These are phyloP conservation scores for Hypsibius dujardini DNA, from an alignment of 1,140 invertebrate genomes.

Conservation along the genomic window DNA sequence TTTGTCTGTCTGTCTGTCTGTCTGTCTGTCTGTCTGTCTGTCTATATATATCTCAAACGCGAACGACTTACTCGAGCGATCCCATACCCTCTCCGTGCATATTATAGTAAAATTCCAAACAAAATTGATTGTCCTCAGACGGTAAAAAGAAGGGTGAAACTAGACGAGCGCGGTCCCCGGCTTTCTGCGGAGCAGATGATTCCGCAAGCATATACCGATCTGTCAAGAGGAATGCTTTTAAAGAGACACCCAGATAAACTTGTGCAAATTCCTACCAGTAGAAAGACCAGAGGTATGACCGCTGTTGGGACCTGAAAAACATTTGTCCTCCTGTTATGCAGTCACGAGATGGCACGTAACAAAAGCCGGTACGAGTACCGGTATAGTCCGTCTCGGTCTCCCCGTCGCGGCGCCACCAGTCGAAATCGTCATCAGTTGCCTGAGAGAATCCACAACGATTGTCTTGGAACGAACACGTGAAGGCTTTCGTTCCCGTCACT, in stretches of 20 bases:
- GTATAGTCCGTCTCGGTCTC: not conserved
- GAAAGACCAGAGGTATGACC: too few relatives aligned
- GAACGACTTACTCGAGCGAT: not conserved
- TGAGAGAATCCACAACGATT: slow-evolving; percentile 7
- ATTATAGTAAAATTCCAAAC: slow-evolving; percentile 5
- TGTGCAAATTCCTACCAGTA: too few relatives aligned
- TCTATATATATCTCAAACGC: too few relatives aligned
- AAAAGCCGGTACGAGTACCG: not conserved
- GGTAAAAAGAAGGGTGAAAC: not conserved
- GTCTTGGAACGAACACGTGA: not conserved
- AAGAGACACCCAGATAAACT: too few relatives aligned
- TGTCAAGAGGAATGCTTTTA: not conserved
- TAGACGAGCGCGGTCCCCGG: not conserved
- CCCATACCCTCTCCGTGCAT: slow-evolving; percentile 4
- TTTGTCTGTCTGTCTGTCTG: too few relatives aligned
- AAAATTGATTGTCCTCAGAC: not conserved
- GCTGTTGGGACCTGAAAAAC: too few relatives aligned
- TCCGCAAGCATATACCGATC: not conserved
- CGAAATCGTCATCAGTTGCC: not conserved
- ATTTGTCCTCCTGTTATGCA: too few relatives aligned
- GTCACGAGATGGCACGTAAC: too few relatives aligned
- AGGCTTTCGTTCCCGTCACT: not conserved
- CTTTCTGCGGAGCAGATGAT: not conserved
- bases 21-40: too few relatives aligned
- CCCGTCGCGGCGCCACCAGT: not conserved